These are phyloP conservation scores for Struthidea cinerea DNA, from an alignment of 2,113 vertebrate species.

Conservation along the genomic window DNA sequence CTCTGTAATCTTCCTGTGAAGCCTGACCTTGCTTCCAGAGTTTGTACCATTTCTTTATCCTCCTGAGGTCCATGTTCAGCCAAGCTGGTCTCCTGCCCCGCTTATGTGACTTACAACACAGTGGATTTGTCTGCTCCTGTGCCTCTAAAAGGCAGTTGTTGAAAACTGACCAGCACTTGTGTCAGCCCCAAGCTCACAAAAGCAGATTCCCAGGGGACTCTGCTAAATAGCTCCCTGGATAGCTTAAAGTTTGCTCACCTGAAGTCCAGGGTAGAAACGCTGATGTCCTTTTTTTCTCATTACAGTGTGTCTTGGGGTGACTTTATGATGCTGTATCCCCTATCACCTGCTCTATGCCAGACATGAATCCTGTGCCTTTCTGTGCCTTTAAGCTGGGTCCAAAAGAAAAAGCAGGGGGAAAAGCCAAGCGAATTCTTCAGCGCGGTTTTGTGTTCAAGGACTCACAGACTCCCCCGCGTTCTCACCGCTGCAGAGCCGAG, in stretches of 20 bases:
- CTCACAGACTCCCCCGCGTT: no score
- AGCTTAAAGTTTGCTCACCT: background rate
- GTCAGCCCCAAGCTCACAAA: background rate
- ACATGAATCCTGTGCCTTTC: no score
- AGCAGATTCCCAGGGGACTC: background rate
- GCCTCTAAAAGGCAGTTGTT: background rate
- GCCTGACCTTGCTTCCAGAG: background rate
- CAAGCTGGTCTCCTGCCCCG: rapidly evolving
- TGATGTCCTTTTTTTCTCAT: background rate
- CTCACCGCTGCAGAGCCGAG: no score
- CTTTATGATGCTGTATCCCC: no score
- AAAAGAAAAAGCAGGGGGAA: no score
- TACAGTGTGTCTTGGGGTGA: background rate
- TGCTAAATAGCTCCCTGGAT: background rate
- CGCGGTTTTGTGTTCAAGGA: no score
- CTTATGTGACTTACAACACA: background rate
- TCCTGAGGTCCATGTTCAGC: background rate
- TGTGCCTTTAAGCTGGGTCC: no score
- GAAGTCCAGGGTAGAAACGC: background rate
- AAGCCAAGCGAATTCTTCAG: no score
- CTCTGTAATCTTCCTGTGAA: background rate
- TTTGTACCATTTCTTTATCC: background rate
- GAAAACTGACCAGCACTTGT: background rate
- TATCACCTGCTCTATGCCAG: no score
- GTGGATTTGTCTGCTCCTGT: background rate